Conservation (phyloP, 2,888 invertebrate species). For the Venustoraphidia nigricollis region DNA sequence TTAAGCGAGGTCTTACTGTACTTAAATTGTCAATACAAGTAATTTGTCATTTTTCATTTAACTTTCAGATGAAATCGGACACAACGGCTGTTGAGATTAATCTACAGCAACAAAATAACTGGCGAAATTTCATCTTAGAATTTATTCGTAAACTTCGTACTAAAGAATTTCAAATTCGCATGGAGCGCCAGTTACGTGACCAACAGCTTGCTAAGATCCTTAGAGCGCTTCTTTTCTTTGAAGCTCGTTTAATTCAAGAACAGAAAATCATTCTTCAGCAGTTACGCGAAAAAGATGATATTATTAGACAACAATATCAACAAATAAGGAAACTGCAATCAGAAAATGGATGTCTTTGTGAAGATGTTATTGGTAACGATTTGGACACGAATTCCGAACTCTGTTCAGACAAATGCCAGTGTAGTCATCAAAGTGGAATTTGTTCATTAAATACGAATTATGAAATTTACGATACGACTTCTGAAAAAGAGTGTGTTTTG, state of each 20-base stretch:
- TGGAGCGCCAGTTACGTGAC: slow-evolving; percentile 47
- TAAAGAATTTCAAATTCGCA: slow-evolving; percentile 41
- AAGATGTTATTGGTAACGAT: slow-evolving; percentile 18
- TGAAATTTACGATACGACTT: slow-evolving; percentile 25
- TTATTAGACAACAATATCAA: slow-evolving; percentile 51
- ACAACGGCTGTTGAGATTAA: too few relatives aligned
- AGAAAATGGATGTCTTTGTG: slow-evolving; percentile 22
- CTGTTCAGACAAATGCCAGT: slow-evolving; percentile 22
- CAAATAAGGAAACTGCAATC: slow-evolving; percentile 50
- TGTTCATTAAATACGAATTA: slow-evolving; percentile 25
- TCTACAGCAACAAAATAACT: slow-evolving; percentile 42
- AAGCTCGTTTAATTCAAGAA: slow-evolving; percentile 55
- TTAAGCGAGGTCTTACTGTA: too few relatives aligned
- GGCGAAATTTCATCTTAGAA: slow-evolving; percentile 50
- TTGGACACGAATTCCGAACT: slow-evolving; percentile 27
- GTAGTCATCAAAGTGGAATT: not conserved
- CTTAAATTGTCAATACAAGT: too few relatives aligned
- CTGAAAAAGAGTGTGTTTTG: slow-evolving; percentile 17
- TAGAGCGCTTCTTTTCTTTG: slow-evolving; percentile 52
- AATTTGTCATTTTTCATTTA: too few relatives aligned
- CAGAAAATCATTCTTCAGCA: slow-evolving; percentile 54
- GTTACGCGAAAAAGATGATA: slow-evolving; percentile 52
- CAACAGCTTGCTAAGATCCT: slow-evolving; percentile 55
- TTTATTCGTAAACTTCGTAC: slow-evolving; percentile 42
- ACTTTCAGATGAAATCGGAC: too few relatives aligned